Base-by-base conservation (phyloP, 2,797 vertebrate species). In the Sternotherus odoratus region DNA sequence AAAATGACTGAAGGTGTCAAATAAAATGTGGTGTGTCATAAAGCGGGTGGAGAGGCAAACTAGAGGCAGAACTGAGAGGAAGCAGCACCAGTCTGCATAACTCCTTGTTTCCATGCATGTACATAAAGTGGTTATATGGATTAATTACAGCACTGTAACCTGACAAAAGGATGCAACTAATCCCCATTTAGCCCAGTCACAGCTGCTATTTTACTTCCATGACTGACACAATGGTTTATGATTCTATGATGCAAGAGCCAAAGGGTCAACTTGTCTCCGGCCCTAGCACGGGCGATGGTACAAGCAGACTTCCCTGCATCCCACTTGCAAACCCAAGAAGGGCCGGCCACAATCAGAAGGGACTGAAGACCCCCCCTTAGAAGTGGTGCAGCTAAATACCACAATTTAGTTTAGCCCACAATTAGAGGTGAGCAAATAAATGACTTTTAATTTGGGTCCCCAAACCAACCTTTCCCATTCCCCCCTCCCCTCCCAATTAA, bases 1-100 rank as follows among this genome's bases (percentile, higher is more conserved):
- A 95, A 97, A 95, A 80, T 54, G 89, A 91, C 91, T 77, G 75
- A 96, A 95, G 81, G 91, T 95, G 87, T 91, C 4, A 2, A 93
- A 94, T 88, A 81, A 91, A 95, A 94, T 48, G 95, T 79, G 66
- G 53, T 49, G 24, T 85, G 57, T 85, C 92, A 83, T 87, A 94
- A 96, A 95, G 86, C 81, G 94, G 86, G 46, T 87, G 78, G 77
- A 5, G 8, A 88, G 19, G 33, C 50, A 91, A 87, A 87, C 2
- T 39, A 69, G 1, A 96, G 80, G 69, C 13, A 88, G 81, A 94
- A 92, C 5, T 2, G 81, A 91, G 77, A 90, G 28, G 63, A 79
- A 9, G 1, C 15, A 1, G 0, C 53, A 54, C 53, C 48, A 21
- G 33, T 69, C 53, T 77, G 19, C 33, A 50, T 0, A 4, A 19